These are phyloP conservation scores for Bursaphelenchus okinawaensis DNA, from an alignment of 2,888 invertebrate genomes.

Conservation along the genomic window DNA sequence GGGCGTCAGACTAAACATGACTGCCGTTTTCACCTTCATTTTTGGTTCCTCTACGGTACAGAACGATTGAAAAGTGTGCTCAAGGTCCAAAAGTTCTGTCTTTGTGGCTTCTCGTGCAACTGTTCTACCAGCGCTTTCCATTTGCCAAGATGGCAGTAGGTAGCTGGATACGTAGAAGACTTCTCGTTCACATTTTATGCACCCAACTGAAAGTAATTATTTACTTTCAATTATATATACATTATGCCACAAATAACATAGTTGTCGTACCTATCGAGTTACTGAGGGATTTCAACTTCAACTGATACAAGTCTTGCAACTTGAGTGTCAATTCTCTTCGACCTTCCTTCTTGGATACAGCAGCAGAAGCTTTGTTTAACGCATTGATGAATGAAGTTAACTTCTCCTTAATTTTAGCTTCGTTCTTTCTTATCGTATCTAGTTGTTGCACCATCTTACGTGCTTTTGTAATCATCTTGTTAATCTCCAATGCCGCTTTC, in stretches of 20 bases:
- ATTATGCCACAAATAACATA: too few species aligned
- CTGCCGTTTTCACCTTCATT: background rate
- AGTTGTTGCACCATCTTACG: background rate
- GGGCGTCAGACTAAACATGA: background rate
- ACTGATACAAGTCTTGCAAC: slow-evolving; percentile 36
- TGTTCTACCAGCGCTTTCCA: slow-evolving; percentile 13
- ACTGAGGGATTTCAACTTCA: slow-evolving; percentile 31
- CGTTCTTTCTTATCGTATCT: slow-evolving; percentile 29
- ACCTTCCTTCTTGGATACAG: slow-evolving; percentile 34
- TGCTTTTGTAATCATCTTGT: background rate
- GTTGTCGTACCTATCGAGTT: slow-evolving; percentile 32
- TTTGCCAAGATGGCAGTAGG: slow-evolving; percentile 14
- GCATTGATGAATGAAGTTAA: slow-evolving; percentile 30
- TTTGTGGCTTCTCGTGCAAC: slow-evolving; percentile 13
- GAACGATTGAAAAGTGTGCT: slow-evolving; percentile 9
- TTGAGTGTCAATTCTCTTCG: slow-evolving; percentile 36
- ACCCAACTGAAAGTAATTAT: background rate
- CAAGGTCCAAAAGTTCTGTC: slow-evolving; percentile 16
- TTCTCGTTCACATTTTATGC: slow-evolving; percentile 3
- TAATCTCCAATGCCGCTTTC: background rate
- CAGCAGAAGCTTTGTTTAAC: slow-evolving; percentile 25
- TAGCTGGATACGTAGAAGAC: background rate
- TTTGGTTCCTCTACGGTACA: slow-evolving; percentile 15
- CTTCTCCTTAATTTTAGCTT: slow-evolving; percentile 29
- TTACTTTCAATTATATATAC: too few species aligned